These are phyloP conservation scores for Halocynthia roretzi DNA, from an alignment of 23 tunicate genomes.

Conservation along the genomic window DNA sequence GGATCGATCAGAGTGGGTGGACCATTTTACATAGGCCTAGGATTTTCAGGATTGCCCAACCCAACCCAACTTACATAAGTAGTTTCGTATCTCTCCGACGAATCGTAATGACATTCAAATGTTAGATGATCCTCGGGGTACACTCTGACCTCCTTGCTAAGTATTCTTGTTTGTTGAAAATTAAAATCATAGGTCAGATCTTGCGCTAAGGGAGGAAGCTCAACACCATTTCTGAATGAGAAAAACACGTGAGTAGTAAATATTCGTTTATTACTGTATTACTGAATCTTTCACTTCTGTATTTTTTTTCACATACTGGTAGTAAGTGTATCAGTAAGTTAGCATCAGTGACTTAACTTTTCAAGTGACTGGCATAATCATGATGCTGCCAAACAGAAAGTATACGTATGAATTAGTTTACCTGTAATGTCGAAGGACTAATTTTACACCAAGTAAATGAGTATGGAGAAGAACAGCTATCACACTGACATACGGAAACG, in stretches of 20 bases:
- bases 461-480: constrained; percentile 18
- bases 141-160: constrained; percentile 4
- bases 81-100: neutral
- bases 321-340: no score
- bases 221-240: constrained; percentile 17
- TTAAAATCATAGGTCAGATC: constrained; percentile 28
- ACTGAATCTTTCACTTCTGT: no score
- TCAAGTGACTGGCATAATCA: no score
- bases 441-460: neutral
- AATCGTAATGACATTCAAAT: constrained; percentile 20
- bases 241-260: no score
- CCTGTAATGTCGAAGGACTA: constrained; percentile 17
- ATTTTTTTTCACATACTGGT: no score
- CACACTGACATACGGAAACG: constrained; percentile 1
- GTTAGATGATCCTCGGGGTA: constrained; percentile 5
- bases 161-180: constrained; percentile 24
- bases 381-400: no score
- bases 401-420: neutral
- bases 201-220: constrained; percentile 20
- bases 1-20: no score
- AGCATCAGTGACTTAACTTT: no score
- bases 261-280: no score
- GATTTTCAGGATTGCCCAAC: no score
- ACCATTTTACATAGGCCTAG: no score
- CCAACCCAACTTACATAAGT: neutral